phyloP scores from a whole-genome alignment of 2,797 vertebrate species.

The Pagetopsis macropterus region DNA sequence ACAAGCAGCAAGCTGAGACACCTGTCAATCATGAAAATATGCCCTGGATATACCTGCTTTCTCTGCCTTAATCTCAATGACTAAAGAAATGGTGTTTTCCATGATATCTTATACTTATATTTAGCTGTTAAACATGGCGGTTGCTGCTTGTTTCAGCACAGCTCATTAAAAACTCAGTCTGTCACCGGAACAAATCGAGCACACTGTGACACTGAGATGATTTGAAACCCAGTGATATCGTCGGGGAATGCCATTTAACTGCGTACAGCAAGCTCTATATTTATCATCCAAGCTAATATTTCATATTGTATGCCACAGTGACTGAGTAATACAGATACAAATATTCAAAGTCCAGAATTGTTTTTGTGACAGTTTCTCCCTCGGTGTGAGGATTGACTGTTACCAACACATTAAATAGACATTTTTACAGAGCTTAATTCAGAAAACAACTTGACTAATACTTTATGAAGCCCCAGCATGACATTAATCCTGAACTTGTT shows the following conservation, averaged over 20 bases:
- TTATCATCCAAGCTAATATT: background rate
- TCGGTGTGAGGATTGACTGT: background rate
- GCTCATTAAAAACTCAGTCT: background rate
- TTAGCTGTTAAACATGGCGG: background rate
- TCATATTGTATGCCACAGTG: background rate
- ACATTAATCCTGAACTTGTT: background rate
- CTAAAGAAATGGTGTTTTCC: background rate
- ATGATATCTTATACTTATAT: background rate
- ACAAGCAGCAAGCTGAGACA: slow-evolving; percentile 13
- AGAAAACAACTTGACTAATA: too few relatives aligned
- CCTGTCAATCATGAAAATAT: background rate
- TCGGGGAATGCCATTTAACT: background rate
- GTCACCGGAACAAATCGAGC: slow-evolving; percentile 56
- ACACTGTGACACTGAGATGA: slow-evolving; percentile 10
- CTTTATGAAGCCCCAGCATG: background rate
- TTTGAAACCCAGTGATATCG: background rate
- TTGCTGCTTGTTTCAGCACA: slow-evolving; percentile 50
- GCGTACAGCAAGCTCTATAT: background rate
- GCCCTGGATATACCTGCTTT: background rate
- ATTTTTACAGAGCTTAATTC: background rate
- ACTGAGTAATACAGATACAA: background rate
- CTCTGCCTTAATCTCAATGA: background rate
- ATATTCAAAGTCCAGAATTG: background rate
- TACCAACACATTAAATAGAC: background rate
- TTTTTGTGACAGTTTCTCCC: background rate